Conservation (phyloP, 2,888 invertebrate species). For the Sinopyrophorus schimmeli region DNA sequence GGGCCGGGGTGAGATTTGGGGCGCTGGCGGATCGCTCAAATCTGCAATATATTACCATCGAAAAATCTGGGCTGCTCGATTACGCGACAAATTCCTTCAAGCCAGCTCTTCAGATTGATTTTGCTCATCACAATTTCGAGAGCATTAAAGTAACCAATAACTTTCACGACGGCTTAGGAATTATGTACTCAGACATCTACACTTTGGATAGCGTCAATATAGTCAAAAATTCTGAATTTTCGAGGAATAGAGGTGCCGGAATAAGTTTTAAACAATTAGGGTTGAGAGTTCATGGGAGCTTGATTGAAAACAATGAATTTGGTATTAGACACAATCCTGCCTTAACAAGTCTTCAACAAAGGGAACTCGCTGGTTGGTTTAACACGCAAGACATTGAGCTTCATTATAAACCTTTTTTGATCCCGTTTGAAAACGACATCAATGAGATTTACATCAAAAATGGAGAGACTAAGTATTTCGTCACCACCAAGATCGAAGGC, state of each 20-base stretch:
- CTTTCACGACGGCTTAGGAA: conserved; percentile 89
- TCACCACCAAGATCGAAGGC: conserved; percentile 68
- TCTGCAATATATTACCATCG: conserved; percentile 84
- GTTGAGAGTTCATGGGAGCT: conserved; percentile 74
- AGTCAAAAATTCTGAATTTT: conserved; percentile 82
- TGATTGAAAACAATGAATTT: conserved; percentile 82
- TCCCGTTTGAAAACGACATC: conserved; percentile 66
- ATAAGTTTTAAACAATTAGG: conserved; percentile 89
- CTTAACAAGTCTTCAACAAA: conserved; percentile 78
- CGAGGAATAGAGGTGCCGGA: conserved; percentile 84
- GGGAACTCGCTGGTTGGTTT: conserved; percentile 94
- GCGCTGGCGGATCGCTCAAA: conserved; percentile 85
- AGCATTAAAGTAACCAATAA: conserved; percentile 82
- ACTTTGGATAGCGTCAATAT: conserved; percentile 81
- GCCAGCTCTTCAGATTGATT: conserved; percentile 87
- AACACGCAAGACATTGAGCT: conserved; percentile 71
- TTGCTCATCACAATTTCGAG: conserved; percentile 80
- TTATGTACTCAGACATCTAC: conserved; percentile 92
- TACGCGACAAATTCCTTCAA: conserved; percentile 86
- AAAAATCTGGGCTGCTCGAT: conserved; percentile 92
- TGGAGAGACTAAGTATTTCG: conserved; percentile 78
- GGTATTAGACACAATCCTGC: conserved; percentile 94
- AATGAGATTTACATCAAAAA: conserved; percentile 65
- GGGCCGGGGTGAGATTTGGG: conserved; percentile 92
- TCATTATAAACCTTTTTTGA: conserved; percentile 71